These are phyloP conservation scores for Cryptoprocta ferox DNA, from an alignment of 2,797 vertebrate genomes.

Conservation along the genomic window DNA sequence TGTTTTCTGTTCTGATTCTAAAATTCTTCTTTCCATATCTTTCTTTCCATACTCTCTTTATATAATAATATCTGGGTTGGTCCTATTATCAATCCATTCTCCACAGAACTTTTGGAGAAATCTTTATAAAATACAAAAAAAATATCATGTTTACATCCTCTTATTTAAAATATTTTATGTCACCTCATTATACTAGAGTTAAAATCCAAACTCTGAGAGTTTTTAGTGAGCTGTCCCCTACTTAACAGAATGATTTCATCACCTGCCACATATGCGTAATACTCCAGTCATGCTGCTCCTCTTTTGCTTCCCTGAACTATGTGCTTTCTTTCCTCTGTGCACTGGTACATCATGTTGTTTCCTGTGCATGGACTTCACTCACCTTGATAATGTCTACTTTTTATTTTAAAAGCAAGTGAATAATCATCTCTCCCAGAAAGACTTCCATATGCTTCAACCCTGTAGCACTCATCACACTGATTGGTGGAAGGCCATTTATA, in stretches of 20 bases:
- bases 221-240: neutral
- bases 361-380: neutral
- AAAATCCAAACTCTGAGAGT: neutral
- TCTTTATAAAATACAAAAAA: slow-evolving; percentile 4
- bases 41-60: neutral
- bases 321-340: neutral
- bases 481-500: neutral
- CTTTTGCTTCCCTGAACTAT: neutral
- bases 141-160: neutral
- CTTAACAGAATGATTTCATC: neutral
- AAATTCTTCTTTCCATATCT: neutral
- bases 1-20: neutral
- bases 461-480: neutral
- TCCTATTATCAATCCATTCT: neutral
- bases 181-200: neutral
- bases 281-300: neutral
- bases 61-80: neutral
- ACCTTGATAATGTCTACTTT: neutral
- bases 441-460: neutral
- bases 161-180: neutral
- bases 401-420: slow-evolving; percentile 18
- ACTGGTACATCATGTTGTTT: neutral
- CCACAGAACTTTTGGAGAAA: neutral
- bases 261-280: neutral
- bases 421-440: neutral